Base-by-base conservation (phyloP, 2,888 invertebrate species). In the Matsumyia berberina region DNA sequence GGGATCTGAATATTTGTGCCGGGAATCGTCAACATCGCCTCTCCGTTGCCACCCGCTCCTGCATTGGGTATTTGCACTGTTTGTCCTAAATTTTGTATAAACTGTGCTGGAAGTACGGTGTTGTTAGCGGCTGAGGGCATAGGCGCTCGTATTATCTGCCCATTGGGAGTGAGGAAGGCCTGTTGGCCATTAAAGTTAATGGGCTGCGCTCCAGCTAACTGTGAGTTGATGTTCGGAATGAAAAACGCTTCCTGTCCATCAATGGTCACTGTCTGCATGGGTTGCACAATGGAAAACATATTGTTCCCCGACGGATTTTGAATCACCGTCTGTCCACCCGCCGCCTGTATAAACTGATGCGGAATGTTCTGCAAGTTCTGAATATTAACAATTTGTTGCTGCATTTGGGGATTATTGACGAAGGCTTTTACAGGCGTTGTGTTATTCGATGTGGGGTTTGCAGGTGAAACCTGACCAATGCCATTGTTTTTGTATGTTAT, bases 241-340 rank as follows among this genome's bases (percentile, higher is more conserved):
- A 97, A 97, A 19, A 98, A 93, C 0, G 97, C 97, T 89, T 98
- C 97, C 90, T 98, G 97, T 0, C 97, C 97, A 90, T 98, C 98
- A 17, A 98, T 95, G 17, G 96, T 97, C 70, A 98, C 96, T 0
- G 97, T 96, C 91, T 98, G 98, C 94, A 97, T 95, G 39, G 96
- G 96, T 64, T 94, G 95, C 89, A 96, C 95, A 44, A 92, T 90
- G 60, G 91, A 91, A 79, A 92, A 91, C 91, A 92, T 92, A 49
- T 91, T 91, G 76, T 92, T 89, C 8, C 83, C 86, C 7, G 88
- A 87, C 8, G 85, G 79, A 79, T 87, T 87, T 60, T 88, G 88
- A 31, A 81, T 72, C 29, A 89, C 67, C 5, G 88, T 77, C 87
- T 88, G 89, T 2, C 88, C 88, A 35, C 89, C 89, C 79, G 87